Evolutionary conservation across 37 sponge, comb jelly and placozoan species (phyloP), one percentile per base, ranked within the genome.

Genomic region (Diacarnus erythraeanus): DNA sequence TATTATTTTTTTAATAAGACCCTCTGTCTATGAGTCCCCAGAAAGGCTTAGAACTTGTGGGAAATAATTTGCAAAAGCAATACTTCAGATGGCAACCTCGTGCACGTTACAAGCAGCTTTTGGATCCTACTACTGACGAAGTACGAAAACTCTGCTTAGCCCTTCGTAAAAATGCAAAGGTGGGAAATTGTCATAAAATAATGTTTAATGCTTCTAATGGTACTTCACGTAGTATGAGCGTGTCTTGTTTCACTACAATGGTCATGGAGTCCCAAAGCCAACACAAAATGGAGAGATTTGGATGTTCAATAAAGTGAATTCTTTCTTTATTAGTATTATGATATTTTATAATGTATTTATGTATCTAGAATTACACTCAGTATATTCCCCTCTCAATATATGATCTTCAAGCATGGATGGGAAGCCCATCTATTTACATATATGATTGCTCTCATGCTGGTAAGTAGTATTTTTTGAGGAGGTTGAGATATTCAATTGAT

Each of bases 181-280:
- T 92, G 2, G 41, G 71, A 38, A 65, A 30, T 31, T 12, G 33
- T 31, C 2, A 31, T 30, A 31, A 42, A 6, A 2, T 30, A 56
- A 29, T 74, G 29, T 5, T 29, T 1, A 20, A 2, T 38, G 4
- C 61, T 1, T 59, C 38, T 30, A 30, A 56, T 54, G 30, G 1
- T 72, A 23, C 57, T 75, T 22, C 2, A 6, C 25, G 15, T 42
- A 97, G 95, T 81, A 76, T 77, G 97, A 97, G 60, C 77, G 97
- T 1, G 86, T 99, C 38, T 77, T 99, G 69, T 99, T 99, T 78
- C 97, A 99, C 69, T 99, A 96, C 78, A 99, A 99, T 82, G 99
- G 97, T 5, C 99, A 99, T 71, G 99, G 96, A 26, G 97, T 97
- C 1, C 97, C 97, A 12, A 88, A 84, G 73, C 97, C 97, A 29